Conservation (phyloP, 2,888 invertebrate genomes). For the Ommatoiulus sabulosus region DNA sequence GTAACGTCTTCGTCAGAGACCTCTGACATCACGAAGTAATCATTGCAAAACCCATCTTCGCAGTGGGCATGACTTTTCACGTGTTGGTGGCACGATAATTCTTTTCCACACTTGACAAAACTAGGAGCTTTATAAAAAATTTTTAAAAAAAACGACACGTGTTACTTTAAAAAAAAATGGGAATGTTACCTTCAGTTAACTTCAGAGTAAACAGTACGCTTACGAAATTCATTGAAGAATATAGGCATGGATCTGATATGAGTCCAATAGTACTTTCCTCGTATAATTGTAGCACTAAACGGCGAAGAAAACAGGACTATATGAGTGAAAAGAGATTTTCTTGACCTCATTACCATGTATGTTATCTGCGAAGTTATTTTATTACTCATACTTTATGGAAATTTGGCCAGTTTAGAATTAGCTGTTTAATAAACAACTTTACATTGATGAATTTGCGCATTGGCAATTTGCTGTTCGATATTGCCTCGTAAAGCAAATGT, state of each 20-base stretch:
- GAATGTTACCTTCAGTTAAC: not conserved
- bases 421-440: no score
- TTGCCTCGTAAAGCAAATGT: no score
- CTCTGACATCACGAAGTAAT: constrained; percentile 52
- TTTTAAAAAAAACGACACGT: not conserved
- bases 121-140: constrained; percentile 49
- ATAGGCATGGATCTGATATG: constrained; percentile 51
- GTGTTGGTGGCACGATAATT: constrained; percentile 49
- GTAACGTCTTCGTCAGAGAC: not conserved
- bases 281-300: constrained; percentile 51
- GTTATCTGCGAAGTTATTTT: no score
- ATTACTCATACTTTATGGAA: no score
- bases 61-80: not conserved
- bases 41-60: not conserved
- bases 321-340: not conserved
- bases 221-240: constrained; percentile 56
- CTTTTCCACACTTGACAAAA: constrained; percentile 45
- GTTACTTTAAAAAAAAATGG: not conserved
- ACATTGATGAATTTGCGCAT: not conserved
- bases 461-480: no score
- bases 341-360: no score
- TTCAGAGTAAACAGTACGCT: not conserved
- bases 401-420: no score
- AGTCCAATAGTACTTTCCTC: constrained; percentile 49
- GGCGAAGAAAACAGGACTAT: not conserved